phyloP scores from a whole-genome alignment of 2,113 vertebrate genomes.

The Danionella cerebrum region DNA sequence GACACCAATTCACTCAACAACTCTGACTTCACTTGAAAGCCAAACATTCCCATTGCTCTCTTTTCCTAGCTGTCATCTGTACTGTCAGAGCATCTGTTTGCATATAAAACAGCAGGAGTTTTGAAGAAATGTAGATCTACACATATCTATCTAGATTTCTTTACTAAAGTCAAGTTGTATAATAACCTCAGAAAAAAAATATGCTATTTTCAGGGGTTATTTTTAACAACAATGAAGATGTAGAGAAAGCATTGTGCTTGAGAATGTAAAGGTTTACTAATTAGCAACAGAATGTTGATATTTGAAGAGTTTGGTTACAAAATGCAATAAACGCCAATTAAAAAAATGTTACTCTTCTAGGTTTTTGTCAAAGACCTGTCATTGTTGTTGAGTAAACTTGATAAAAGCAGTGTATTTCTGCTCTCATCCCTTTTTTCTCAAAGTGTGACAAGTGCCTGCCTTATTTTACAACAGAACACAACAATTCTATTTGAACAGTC shows the following conservation, averaged over 20 bases:
- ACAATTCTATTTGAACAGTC: no score
- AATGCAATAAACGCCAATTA: no score
- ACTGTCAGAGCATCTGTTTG: background rate
- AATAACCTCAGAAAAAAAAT: background rate
- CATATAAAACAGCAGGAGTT: background rate
- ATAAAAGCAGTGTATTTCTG: no score
- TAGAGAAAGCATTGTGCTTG: background rate
- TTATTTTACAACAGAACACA: no score
- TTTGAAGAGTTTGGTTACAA: no score
- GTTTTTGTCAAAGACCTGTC: no score
- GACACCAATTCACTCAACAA: constrained; percentile 7
- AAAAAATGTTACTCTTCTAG: no score
- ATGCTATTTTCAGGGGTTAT: background rate
- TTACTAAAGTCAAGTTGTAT: background rate
- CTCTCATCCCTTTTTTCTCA: no score
- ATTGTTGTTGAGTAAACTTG: no score
- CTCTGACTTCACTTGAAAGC: constrained; percentile 6
- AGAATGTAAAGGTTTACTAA: no score
- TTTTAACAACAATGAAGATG: background rate
- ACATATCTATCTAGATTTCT: background rate
- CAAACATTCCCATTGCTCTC: background rate
- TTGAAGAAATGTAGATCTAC: background rate
- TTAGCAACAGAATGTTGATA: no score
- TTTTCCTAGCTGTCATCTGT: background rate
- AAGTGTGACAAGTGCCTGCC: no score